These are phyloP conservation scores for Cebidichthys violaceus DNA, from an alignment of 2,113 vertebrate genomes.

Conservation along the genomic window DNA sequence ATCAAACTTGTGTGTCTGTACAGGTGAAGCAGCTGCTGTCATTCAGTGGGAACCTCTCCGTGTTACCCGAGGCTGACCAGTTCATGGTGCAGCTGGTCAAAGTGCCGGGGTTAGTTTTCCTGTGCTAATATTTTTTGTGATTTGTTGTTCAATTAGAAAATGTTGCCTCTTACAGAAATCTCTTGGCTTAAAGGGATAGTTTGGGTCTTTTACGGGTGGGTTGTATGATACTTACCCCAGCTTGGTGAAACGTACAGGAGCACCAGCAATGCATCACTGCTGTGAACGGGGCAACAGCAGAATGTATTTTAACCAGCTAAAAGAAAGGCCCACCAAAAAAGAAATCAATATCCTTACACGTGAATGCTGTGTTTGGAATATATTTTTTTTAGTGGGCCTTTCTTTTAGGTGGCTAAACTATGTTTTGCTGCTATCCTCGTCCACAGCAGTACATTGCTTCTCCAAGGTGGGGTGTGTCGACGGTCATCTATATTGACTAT, in stretches of 20 bases:
- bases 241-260: background rate
- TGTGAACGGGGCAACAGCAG: no score
- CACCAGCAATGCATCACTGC: background rate
- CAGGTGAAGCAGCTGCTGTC: conserved; percentile 83
- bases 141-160: background rate
- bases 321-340: no score
- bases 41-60: conserved; percentile 76
- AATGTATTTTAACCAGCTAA: no score
- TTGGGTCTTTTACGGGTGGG: no score
- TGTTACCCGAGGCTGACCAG: conserved; percentile 82
- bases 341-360: no score
- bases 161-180: background rate
- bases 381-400: no score
- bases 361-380: no score
- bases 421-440: no score
- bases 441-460: background rate
- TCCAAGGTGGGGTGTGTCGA: background rate
- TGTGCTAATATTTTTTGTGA: background rate
- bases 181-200: background rate
- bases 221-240: background rate
- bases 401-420: no score
- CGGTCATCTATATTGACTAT: background rate
- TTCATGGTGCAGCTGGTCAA: conserved; percentile 85
- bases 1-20: background rate
- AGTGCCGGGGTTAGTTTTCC: conserved; percentile 79